These are phyloP conservation scores for Eucriotettix oculatus DNA, from an alignment of 2,888 invertebrate genomes.

Conservation along the genomic window DNA sequence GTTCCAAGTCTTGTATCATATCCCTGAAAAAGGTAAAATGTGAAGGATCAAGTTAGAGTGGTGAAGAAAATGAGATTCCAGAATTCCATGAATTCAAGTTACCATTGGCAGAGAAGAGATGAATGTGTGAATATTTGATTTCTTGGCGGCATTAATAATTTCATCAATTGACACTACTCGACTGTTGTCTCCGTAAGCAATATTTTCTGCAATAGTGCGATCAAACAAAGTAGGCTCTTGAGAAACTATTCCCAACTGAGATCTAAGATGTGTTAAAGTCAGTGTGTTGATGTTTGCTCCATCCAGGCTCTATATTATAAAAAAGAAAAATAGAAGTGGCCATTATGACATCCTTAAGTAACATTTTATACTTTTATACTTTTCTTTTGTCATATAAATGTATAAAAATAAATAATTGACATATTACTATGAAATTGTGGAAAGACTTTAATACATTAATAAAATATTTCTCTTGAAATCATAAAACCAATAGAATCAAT, in stretches of 20 bases:
- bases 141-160: conserved; percentile 28
- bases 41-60: no score
- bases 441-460: background rate
- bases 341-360: no score
- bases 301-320: background rate
- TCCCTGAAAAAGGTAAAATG: conserved; percentile 18
- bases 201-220: conserved; percentile 38
- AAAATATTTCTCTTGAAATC: background rate
- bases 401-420: background rate
- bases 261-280: conserved; percentile 28
- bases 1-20: conserved; percentile 33
- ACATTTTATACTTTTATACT: no score
- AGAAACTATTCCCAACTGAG: conserved; percentile 37
- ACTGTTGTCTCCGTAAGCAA: conserved; percentile 38
- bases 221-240: conserved; percentile 44
- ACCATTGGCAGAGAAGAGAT: conserved; percentile 29
- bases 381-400: background rate
- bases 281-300: conserved; percentile 16
- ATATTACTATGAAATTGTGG: background rate
- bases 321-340: no score
- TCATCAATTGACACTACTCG: conserved; percentile 30
- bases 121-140: conserved; percentile 37
- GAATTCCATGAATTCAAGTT: conserved; percentile 2
- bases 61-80: background rate
- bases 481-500: no score